Evolutionary conservation across 2,888 invertebrate species (phyloP).

Genomic region (Hemicrepidius hirtus): DNA sequence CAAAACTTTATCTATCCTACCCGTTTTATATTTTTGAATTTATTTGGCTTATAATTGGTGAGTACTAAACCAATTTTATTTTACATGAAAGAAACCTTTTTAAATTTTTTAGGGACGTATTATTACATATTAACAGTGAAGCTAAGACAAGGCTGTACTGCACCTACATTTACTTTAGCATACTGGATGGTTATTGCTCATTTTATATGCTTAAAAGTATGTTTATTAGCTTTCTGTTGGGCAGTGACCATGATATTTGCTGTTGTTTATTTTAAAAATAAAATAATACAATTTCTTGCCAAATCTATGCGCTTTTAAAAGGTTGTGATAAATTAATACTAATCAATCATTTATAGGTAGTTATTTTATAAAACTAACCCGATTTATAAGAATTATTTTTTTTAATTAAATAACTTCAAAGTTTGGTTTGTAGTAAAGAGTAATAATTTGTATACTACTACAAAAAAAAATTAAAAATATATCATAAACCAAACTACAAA

Average conservation of each 20-base stretch:
- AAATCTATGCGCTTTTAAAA: conserved; percentile 35
- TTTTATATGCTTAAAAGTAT: conserved; percentile 31
- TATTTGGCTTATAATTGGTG: conserved; percentile 36
- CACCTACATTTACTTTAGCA: conserved; percentile 17
- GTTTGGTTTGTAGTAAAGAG: too few species aligned
- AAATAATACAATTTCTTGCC: conserved; percentile 37
- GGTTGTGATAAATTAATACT: background rate
- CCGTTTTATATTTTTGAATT: conserved; percentile 40
- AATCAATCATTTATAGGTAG: too few species aligned
- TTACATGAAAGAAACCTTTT: background rate
- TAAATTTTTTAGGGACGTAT: conserved; percentile 35
- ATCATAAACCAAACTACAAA: too few species aligned
- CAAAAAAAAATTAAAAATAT: too few species aligned
- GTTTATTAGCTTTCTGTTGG: conserved; percentile 36
- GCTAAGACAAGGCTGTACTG: conserved; percentile 19
- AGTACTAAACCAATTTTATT: conserved; percentile 6
- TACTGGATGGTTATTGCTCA: conserved; percentile 36
- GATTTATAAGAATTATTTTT: too few species aligned
- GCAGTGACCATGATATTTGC: conserved; percentile 33
- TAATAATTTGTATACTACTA: too few species aligned
- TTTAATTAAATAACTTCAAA: too few species aligned
- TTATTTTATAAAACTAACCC: too few species aligned
- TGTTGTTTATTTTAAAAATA: conserved; percentile 47
- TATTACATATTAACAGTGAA: conserved; percentile 27
- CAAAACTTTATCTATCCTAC: conserved; percentile 22